These are phyloP conservation scores for Saxidomus purpurata DNA, from an alignment of 1,140 invertebrate genomes.

Conservation along the genomic window DNA sequence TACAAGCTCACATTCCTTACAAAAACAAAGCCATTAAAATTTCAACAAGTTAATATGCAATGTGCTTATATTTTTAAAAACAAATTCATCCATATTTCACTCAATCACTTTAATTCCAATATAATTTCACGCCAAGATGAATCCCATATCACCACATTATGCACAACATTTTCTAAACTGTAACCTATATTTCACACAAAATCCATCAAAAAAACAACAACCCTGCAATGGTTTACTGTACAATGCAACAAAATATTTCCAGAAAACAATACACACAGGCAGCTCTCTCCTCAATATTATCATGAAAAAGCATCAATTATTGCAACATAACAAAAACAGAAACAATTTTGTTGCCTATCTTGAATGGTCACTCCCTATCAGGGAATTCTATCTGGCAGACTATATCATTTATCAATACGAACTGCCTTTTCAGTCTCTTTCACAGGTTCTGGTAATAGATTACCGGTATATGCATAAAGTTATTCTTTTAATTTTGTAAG, in stretches of 20 bases:
- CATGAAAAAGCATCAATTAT: conserved; percentile 30
- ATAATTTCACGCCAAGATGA: neutral
- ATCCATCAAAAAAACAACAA: neutral
- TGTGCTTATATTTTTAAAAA: too few species aligned
- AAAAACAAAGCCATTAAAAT: too few species aligned
- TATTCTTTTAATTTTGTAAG: too few species aligned
- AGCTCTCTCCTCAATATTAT: conserved; percentile 20
- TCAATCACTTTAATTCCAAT: neutral
- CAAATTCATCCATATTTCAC: too few species aligned
- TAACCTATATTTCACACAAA: neutral
- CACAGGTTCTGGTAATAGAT: too few species aligned
- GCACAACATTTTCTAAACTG: neutral
- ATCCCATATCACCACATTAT: neutral
- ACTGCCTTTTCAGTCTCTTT: too few species aligned
- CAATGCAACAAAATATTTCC: conserved; percentile 12
- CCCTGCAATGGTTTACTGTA: neutral
- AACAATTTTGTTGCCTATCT: neutral
- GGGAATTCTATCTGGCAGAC: conserved; percentile 20
- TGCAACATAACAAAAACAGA: conserved; percentile 15
- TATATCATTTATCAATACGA: neutral
- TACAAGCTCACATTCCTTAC: too few species aligned
- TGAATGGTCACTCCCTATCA: conserved; percentile 5
- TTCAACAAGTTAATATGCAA: too few species aligned
- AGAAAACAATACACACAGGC: neutral
- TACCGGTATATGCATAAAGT: too few species aligned